Evolutionary conservation across 2,888 invertebrate genomes (phyloP).

Genomic region (Anorthoa munda): DNA sequence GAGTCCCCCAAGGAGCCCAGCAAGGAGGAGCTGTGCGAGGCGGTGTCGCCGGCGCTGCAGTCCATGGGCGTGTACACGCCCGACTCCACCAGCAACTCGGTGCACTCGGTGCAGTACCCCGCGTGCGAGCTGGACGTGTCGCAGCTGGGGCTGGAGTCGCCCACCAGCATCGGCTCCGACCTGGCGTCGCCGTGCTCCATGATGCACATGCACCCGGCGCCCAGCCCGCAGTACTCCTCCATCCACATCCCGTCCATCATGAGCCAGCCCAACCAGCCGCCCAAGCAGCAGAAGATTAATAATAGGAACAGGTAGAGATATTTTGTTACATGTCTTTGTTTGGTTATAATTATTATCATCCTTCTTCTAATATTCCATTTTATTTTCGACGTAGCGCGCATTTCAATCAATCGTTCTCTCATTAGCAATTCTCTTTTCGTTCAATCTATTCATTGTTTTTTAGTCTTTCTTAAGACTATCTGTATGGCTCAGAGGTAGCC

Average conservation of each 20-base stretch:
- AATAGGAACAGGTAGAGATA: slow-evolving; percentile 84
- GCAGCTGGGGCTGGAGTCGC: slow-evolving; percentile 96
- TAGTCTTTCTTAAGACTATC: too few relatives aligned
- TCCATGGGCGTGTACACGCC: slow-evolving; percentile 97
- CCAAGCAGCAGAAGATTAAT: slow-evolving; percentile 89
- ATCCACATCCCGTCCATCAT: slow-evolving; percentile 89
- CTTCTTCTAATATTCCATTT: neutral
- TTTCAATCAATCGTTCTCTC: too few relatives aligned
- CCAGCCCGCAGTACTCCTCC: slow-evolving; percentile 91
- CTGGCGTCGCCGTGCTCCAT: slow-evolving; percentile 96
- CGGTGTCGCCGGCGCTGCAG: slow-evolving; percentile 92
- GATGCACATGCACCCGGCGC: slow-evolving; percentile 89
- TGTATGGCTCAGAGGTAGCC: too few relatives aligned
- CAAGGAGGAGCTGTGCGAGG: slow-evolving; percentile 87
- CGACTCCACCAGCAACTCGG: slow-evolving; percentile 95
- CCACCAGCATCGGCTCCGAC: slow-evolving; percentile 96
- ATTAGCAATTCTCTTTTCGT: too few relatives aligned
- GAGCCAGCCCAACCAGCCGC: slow-evolving; percentile 88
- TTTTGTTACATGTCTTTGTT: neutral
- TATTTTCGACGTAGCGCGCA: too few relatives aligned
- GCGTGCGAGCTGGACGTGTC: slow-evolving; percentile 96
- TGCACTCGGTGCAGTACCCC: slow-evolving; percentile 94
- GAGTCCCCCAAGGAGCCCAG: slow-evolving; percentile 83
- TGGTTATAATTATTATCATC: neutral
- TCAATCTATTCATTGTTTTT: too few relatives aligned